A percentile compares a stretch with the other conserved stretches of the same genome.
Evolutionary conservation across 2,113 vertebrate genomes (phyloP).

Genomic region (Axis porcinus): DNA sequence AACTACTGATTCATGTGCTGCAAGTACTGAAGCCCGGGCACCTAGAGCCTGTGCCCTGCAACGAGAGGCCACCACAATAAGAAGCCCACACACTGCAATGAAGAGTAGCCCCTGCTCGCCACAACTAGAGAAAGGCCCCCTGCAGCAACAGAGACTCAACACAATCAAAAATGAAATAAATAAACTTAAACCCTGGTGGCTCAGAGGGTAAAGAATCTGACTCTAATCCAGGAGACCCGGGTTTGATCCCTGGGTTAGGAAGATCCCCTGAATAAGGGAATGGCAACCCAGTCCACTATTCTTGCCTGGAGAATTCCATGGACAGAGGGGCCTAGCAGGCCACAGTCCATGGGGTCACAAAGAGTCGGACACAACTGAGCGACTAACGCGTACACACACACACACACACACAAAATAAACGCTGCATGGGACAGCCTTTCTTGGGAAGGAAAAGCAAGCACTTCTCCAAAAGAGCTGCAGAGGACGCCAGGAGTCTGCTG

Average conservation of each 20-base stretch:
- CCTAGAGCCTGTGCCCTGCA: neutral
- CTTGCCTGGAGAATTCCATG: neutral
- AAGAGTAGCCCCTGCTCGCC: neutral
- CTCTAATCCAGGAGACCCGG: neutral
- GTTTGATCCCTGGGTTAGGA: neutral
- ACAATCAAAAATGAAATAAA: neutral
- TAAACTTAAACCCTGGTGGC: neutral
- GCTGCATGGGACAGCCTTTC: slow-evolving; percentile 10
- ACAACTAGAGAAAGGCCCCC: neutral
- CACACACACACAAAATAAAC: neutral
- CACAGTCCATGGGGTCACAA: neutral
- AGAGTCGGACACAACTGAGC: neutral
- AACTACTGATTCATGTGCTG: fast-evolving
- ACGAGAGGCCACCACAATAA: neutral
- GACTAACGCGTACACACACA: neutral
- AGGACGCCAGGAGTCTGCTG: neutral
- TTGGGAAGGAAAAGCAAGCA: neutral
- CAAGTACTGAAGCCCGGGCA: neutral
- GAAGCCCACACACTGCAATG: neutral
- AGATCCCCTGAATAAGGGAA: neutral
- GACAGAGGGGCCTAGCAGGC: neutral
- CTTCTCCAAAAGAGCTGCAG: neutral
- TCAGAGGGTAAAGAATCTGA: neutral
- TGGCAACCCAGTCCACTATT: neutral
- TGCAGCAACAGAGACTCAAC: neutral